These are phyloP conservation scores for Oxyruncus cristatus DNA, from an alignment of 2,113 vertebrate genomes.

Conservation along the genomic window DNA sequence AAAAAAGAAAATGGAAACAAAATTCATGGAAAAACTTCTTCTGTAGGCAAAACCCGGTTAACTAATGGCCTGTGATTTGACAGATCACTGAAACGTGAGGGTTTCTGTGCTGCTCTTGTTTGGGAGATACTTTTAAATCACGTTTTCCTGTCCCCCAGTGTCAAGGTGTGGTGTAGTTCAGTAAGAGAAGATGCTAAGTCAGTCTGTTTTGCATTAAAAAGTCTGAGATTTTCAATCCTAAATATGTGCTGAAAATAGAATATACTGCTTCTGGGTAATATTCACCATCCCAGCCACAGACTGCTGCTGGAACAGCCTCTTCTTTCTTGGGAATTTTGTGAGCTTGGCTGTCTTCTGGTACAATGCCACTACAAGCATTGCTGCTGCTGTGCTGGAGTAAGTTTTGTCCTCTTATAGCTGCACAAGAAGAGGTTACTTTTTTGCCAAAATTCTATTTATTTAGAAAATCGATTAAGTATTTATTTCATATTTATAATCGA, in stretches of 20 bases:
- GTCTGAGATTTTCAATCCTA: not conserved
- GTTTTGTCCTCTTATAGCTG: not conserved
- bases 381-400: not conserved
- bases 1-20: not conserved
- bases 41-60: not conserved
- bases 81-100: not conserved
- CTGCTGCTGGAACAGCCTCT: not conserved
- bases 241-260: slow-evolving; percentile 29
- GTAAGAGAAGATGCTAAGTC: not conserved
- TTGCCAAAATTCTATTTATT: not conserved
- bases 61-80: not conserved
- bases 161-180: not conserved
- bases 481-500: not conserved
- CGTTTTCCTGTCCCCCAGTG: not conserved
- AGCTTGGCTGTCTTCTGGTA: slow-evolving; percentile 21
- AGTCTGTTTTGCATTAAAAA: not conserved
- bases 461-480: not conserved
- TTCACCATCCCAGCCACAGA: not conserved
- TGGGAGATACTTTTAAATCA: not conserved
- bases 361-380: not conserved
- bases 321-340: slow-evolving; percentile 20
- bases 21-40: not conserved
- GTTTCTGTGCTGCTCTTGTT: not conserved
- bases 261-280: not conserved
- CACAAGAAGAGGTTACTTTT: not conserved